Conservation (phyloP, 2,113 vertebrate genomes). For the Gymnogyps californianus region DNA sequence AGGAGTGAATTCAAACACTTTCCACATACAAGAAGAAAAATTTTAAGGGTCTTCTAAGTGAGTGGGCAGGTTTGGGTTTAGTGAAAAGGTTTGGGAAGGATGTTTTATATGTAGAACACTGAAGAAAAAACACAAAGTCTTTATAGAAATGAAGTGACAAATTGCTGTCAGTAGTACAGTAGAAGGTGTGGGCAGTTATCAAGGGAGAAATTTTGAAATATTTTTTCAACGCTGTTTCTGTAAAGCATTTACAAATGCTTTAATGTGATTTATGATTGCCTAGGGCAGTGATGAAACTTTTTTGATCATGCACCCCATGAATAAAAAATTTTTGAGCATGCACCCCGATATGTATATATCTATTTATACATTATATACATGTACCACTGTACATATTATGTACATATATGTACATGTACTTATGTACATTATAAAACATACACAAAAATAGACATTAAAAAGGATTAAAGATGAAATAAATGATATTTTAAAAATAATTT, state of each 20-base stretch:
- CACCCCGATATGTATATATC: neutral
- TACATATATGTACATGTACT: no score
- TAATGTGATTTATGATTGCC: neutral
- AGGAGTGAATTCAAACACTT: neutral
- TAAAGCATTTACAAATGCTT: neutral
- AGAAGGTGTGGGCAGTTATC: neutral
- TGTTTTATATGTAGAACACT: neutral
- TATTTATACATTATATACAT: neutral
- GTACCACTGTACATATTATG: neutral
- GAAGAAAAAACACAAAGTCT: neutral
- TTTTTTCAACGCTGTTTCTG: neutral
- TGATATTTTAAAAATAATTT: neutral
- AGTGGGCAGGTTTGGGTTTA: neutral
- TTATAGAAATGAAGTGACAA: neutral
- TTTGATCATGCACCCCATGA: neutral
- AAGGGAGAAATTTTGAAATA: neutral
- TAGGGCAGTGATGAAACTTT: neutral
- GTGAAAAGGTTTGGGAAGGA: neutral
- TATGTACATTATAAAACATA: neutral
- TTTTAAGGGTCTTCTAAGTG: neutral
- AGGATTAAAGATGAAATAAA: neutral
- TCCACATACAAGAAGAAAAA: neutral
- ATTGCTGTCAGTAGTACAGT: neutral
- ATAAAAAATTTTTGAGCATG: neutral
- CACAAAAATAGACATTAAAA: neutral